Base-by-base conservation (phyloP, 2,888 invertebrate species). In the Sinohyriopsis cumingii region DNA sequence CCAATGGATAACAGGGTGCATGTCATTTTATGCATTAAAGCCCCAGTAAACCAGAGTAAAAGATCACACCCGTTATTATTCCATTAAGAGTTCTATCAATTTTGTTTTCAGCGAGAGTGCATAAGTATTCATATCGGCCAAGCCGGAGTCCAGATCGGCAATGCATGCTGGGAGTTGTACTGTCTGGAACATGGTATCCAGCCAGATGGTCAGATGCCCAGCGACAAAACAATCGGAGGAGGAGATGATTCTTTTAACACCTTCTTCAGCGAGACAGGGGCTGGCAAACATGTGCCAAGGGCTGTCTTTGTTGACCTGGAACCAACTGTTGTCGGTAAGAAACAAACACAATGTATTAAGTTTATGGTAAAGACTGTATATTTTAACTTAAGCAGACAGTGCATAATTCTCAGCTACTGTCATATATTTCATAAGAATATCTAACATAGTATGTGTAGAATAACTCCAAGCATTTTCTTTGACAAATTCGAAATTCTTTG, bases 201-300 rank as follows among this genome's bases (percentile, higher is more conserved):
- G 77, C 91, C 91, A 53, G 91, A 92, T 79, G 88, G 88, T 63
- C 89, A 87, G 80, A 89, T 89, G 89, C 95, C 95, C 24, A 94
- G 94, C 0, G 95, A 96, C 91, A 96, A 96, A 91, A 95, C 95
- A 12, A 82, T 89, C 65, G 91, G 90, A 33, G 88, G 82, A 19
- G 91, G 95, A 72, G 97, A 97, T 91, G 94, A 82, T 92, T 95
- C 95, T 74, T 97, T 96, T 93, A 97, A 96, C 86, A 97, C 91
- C 53, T 91, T 91, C 84, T 91, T 91, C 87, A 89, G 89, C 71
- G 97, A 97, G 91, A 98, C 97, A 72, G 96, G 96, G 60, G 95
- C 96, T 55, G 97, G 97, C 87, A 97, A 97, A 89, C 97, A 97
- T 89, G 97, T 97, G 19, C 97, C 97, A 62, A 93, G 97, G 83